Evolutionary conservation across 2,797 vertebrate genomes (phyloP), one percentile per base, ranked within the genome.

Genomic region (Bradypus variegatus): DNA sequence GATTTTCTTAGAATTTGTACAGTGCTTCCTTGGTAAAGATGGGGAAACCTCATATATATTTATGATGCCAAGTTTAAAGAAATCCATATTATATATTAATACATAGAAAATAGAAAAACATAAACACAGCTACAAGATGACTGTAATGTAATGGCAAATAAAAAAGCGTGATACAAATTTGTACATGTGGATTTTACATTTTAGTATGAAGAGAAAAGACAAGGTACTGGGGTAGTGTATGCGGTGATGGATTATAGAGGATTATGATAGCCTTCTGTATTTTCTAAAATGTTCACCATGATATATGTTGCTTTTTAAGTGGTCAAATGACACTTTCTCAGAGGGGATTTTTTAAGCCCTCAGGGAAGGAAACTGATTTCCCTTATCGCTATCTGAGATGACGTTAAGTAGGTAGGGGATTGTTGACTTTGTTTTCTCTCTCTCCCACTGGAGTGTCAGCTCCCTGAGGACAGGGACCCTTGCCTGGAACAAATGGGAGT

Each of bases 221-320:
- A 2, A 11, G 64, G 62, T 4, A 1, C 0, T 7, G 23, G 38
- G 29, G 18, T 0, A 53, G 31, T 2, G 9, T 58, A 6, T 21
- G 55, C 18, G 18, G 55, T 8, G 55, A 21, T 58, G 55, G 19
- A 18, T 58, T 21, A 7, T 8, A 21, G 18, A 58, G 55, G 55
- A 21, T 58, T 19, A 58, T 58, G 18, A 58, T 5, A 21, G 55
- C 16, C 53, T 55, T 58, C 60, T 13, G 45, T 11, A 19, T 38
- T 75, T 55, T 33, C 82, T n/a, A 58, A 73, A 64, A 69, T 13
- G 50, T 45, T 67, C 27, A 21, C 53, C 1, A 33, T 62, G 65
- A 62, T 33, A 6, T 13, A n/a, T 8, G 6, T 25, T 50, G 15
- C 62, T 58, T 80, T 55, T 21, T 10, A 80, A 70, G 31, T 12